A percentile compares a stretch with the other conserved stretches of the same genome.
Evolutionary conservation across 30 jellyfish, hydroid and myxozoan genomes (phyloP).

Genomic region (Clytia hemisphaerica): DNA sequence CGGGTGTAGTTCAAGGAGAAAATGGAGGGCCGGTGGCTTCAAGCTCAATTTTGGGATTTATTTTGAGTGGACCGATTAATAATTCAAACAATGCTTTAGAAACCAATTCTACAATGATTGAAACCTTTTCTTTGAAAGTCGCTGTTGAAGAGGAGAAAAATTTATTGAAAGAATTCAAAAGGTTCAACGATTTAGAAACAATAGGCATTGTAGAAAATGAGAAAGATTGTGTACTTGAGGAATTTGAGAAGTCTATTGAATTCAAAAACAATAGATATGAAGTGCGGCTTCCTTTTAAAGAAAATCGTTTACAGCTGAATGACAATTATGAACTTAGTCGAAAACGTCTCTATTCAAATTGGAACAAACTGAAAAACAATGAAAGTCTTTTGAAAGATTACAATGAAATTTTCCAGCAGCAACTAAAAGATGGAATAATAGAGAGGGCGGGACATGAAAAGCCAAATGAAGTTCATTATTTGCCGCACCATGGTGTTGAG

Average conservation of each 20-base stretch:
- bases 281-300: slow-evolving; percentile 31
- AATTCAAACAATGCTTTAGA: no score
- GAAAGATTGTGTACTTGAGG: no score
- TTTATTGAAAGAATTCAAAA: no score
- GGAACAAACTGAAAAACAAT: neutral
- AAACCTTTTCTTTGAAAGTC: no score
- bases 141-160: no score
- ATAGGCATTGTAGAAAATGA: no score
- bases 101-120: no score
- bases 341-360: slow-evolving; percentile 16
- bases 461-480: slow-evolving; percentile 12
- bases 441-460: slow-evolving; percentile 21
- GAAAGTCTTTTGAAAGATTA: slow-evolving; percentile 6
- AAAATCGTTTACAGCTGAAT: slow-evolving; percentile 18
- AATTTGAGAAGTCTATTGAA: no score
- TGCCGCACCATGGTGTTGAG: slow-evolving; percentile 43
- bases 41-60: slow-evolving; percentile 23
- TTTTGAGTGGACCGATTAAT: slow-evolving; percentile 11
- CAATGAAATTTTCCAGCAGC: slow-evolving; percentile 19
- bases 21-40: slow-evolving; percentile 25
- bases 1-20: slow-evolving; percentile 19
- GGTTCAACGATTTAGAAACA: no score
- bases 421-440: slow-evolving; percentile 29
- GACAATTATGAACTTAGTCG: slow-evolving; percentile 6
- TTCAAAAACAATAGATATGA: no score